Conservation (phyloP, 1,140 invertebrate genomes). For the Drosophila sucinea region DNA sequence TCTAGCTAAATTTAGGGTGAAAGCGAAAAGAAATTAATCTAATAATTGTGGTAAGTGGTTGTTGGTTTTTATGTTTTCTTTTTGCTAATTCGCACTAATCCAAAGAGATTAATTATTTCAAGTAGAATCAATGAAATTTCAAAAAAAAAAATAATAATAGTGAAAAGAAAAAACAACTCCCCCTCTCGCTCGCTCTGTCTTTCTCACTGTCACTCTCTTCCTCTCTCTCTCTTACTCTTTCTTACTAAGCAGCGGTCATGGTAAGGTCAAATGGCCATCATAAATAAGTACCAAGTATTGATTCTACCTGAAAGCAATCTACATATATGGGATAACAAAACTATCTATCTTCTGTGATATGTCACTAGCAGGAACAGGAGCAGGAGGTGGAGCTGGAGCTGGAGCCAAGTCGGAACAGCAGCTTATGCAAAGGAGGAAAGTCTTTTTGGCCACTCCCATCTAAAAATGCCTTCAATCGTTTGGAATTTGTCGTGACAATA, state of each 20-base stretch:
- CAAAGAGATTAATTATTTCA: conserved; percentile 52
- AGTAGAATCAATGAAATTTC: conserved; percentile 13
- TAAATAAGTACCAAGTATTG: conserved; percentile 64
- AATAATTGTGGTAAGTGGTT: conserved; percentile 78
- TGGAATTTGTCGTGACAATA: conserved; percentile 74
- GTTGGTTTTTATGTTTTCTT: conserved; percentile 51
- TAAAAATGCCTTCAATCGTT: conserved; percentile 29
- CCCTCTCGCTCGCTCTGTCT: too few species aligned
- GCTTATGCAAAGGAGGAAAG: conserved; percentile 61
- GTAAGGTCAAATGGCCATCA: conserved; percentile 59
- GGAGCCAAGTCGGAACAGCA: neutral
- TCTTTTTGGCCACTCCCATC: conserved; percentile 26
- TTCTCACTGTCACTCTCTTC: too few species aligned
- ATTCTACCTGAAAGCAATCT: conserved; percentile 68
- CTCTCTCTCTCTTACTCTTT: neutral
- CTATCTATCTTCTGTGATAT: conserved; percentile 72
- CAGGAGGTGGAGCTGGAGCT: conserved; percentile 21
- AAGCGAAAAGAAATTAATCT: conserved; percentile 65
- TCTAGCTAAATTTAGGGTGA: conserved; percentile 21
- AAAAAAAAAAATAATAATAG: neutral
- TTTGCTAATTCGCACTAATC: conserved; percentile 49
- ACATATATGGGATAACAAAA: conserved; percentile 50
- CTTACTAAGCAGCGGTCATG: conserved; percentile 49
- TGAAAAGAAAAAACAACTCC: neutral
- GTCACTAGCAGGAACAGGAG: conserved; percentile 35